Base-by-base conservation (phyloP, 2,113 vertebrate species). In the Galemys pyrenaicus region DNA sequence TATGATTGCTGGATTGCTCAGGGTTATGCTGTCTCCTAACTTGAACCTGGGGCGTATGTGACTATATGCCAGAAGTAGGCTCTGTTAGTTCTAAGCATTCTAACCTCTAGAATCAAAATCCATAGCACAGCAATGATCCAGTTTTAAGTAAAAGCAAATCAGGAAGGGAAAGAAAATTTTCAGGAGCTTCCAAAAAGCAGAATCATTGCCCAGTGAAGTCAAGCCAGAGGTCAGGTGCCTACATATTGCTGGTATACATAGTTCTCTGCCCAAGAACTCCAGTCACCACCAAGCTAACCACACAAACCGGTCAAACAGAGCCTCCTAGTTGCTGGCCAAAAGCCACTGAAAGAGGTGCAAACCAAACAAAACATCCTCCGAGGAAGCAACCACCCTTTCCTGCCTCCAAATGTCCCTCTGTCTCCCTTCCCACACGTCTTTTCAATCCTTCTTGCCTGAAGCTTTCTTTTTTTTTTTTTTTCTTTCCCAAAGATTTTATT, bases 251-350 rank as follows among this genome's bases (percentile, higher is more conserved):
- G 37, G 41, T 67, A 71, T 5, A 58, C n/a, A 92, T 37, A 74
- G 26, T 32, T 91, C 58, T 94, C 82, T 70, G 54, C 60, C 78
- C 77, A 82, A 75, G 74, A 91, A 94, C 65, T 19, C 82, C n/a
- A 88, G 83, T 54, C 41, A 92, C 37, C 58, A 71, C 41, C 82
- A 90, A 79, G 41, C 8, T 65, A 68, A 93, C 64, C 87, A 75
- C 39, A 92, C 28, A 75, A 92, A 92, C 51, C 13, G 4, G n/a
- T 41, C 74, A 68, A 92, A 95, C 8, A 54, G 11, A 92, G 49
- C 35, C 78, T 94, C 87, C 71, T 90, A 70, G 78, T 16, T 87
- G 44, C 24, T 54, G 9, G n/a, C 67, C n/a, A 73, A 37, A 83
- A 58, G 65, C 54, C 87, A 67, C 0, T 58, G 28, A 22, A 82